phyloP scores from a whole-genome alignment of 2,797 vertebrate species.

The Neosilurus hyrtlii region DNA sequence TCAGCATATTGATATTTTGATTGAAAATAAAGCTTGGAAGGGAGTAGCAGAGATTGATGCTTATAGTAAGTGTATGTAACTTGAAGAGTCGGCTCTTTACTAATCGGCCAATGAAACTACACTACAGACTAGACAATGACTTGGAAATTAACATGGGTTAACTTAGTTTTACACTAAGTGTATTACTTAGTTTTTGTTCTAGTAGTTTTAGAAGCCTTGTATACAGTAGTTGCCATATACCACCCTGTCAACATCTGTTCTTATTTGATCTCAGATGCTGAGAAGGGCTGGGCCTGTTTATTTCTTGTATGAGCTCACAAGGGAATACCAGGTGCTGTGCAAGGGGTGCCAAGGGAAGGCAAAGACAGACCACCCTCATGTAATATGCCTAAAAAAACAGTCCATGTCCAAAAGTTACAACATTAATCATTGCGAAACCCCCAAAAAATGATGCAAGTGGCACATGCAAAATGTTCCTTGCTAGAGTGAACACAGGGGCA shows the following conservation, averaged over 20 bases:
- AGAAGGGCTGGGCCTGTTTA: too few species aligned
- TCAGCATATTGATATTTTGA: neutral
- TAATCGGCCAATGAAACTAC: neutral
- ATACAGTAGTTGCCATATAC: too few species aligned
- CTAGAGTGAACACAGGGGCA: constrained; percentile 21
- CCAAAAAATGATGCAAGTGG: neutral
- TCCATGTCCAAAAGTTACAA: neutral
- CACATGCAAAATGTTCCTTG: constrained; percentile 1
- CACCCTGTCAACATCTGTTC: too few species aligned
- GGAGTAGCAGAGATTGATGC: neutral
- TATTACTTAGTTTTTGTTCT: neutral
- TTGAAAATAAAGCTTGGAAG: neutral
- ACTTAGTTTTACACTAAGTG: neutral
- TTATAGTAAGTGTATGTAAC: too few species aligned
- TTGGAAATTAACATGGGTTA: too few species aligned
- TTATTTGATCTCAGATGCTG: too few species aligned
- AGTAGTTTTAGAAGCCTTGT: neutral
- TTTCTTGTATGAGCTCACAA: too few species aligned
- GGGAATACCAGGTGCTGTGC: too few species aligned
- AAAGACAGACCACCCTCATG: too few species aligned
- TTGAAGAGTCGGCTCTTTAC: neutral
- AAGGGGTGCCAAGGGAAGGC: too few species aligned
- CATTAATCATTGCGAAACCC: neutral
- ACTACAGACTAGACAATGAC: too few species aligned
- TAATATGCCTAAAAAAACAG: neutral